Conservation (phyloP, 2,888 invertebrate species). For the Andrena marginata region DNA sequence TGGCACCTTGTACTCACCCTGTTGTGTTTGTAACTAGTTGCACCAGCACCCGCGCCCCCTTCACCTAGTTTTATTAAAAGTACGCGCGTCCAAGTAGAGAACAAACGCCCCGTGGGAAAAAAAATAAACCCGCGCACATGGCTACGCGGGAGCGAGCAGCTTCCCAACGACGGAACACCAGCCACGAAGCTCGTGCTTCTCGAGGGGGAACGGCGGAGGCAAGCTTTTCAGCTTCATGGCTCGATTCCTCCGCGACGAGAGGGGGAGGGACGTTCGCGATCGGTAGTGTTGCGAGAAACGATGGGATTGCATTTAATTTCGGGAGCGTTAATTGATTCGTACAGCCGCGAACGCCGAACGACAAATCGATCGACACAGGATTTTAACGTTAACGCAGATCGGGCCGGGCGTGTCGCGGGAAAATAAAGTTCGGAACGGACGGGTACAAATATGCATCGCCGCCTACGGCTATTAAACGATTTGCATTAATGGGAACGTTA, state of each 20-base stretch:
- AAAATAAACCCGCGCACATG: conserved; percentile 12
- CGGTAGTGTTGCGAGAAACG: background rate
- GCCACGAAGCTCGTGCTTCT: conserved; percentile 12
- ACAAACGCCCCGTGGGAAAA: conserved; percentile 12
- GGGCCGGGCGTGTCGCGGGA: conserved; percentile 1
- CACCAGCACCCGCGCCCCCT: conserved; percentile 33
- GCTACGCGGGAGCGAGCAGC: background rate
- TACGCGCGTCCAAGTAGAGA: conserved; percentile 1
- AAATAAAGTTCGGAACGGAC: background rate
- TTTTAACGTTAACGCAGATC: conserved; percentile 4
- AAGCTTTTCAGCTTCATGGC: conserved; percentile 8
- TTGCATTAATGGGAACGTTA: conserved; percentile 14
- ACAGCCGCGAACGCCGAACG: background rate
- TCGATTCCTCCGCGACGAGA: conserved; percentile 17
- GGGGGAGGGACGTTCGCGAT: background rate
- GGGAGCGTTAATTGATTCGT: background rate
- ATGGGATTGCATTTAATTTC: background rate
- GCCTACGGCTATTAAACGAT: conserved; percentile 3
- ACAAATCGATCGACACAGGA: background rate
- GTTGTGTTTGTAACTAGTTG: conserved; percentile 53
- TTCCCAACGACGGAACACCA: conserved; percentile 8
- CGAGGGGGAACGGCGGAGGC: conserved; percentile 12
- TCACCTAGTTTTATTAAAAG: conserved; percentile 20
- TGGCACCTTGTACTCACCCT: conserved; percentile 44
- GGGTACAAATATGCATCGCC: background rate